A percentile compares a stretch with the other conserved stretches of the same genome.
These are phyloP conservation scores for Agrypnia vestita DNA, from an alignment of 1,140 invertebrate genomes.

Conservation along the genomic window DNA sequence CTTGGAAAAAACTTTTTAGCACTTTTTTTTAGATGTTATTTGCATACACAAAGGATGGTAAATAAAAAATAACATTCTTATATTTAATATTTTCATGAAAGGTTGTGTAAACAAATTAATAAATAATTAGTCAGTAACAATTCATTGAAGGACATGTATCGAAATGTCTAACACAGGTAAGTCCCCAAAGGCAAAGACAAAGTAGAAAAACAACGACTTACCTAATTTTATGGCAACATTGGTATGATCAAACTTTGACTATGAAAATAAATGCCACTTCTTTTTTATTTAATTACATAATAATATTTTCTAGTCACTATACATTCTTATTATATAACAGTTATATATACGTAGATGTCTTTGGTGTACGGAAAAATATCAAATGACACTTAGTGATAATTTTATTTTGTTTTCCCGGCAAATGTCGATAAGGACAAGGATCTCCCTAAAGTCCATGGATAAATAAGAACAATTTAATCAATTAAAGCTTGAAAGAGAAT, in stretches of 20 bases:
- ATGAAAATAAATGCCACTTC: slow-evolving; percentile 40
- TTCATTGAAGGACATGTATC: background rate
- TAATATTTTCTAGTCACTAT: slow-evolving; percentile 12
- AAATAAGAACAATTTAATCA: too few species aligned
- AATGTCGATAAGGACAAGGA: too few species aligned
- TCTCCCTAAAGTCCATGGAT: too few species aligned
- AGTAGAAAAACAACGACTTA: slow-evolving; percentile 24
- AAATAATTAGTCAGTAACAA: background rate
- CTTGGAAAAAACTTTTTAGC: too few species aligned
- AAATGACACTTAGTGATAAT: slow-evolving; percentile 20
- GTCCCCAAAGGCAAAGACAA: slow-evolving; percentile 23
- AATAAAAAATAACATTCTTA: too few species aligned
- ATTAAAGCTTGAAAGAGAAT: too few species aligned
- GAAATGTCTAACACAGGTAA: background rate
- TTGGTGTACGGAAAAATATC: slow-evolving; percentile 37
- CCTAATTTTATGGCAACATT: slow-evolving; percentile 39
- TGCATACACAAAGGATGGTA: background rate
- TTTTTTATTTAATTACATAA: slow-evolving; percentile 15
- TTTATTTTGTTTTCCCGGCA: background rate
- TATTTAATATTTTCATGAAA: background rate
- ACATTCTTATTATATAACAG: slow-evolving; percentile 35
- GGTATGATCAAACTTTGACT: slow-evolving; percentile 33
- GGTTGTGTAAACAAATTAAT: background rate
- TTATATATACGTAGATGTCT: slow-evolving; percentile 23
- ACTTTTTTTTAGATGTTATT: too few species aligned